Base-by-base conservation (phyloP, 2,113 vertebrate species). In the Cyanistes caeruleus region DNA sequence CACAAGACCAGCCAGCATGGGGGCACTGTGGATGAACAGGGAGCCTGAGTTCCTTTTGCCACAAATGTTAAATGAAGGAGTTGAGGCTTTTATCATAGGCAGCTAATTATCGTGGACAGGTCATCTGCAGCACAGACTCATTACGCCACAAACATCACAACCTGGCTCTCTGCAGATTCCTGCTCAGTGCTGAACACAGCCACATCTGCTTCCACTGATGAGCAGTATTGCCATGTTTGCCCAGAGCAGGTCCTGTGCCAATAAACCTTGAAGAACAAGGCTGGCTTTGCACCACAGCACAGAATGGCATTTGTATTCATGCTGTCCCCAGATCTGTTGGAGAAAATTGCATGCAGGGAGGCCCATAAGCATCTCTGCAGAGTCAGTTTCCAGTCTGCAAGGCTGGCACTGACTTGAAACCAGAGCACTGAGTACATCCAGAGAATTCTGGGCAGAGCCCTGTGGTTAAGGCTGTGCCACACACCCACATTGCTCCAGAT, bases 391-490 rank as follows among this genome's bases (percentile, higher is more conserved):
- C 39, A 23, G 19, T 33, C 77, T 59, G 20, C 31, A 46, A 70
- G 31, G 46, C 31, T 78, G 56, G 27, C 33, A 11, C 30, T 25
- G 41, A 27, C 37, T n/a, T 86, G 48, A 13, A 85, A 41, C 30
- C 3, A 2, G 49, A 83, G 37, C 11, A 35, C 10, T 0, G 0
- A 44, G 6, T 19, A 27, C 22, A 56, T 48, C 24, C 80, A 39
- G 37, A 48, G 19, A 53, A 31, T 35, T 67, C 64, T 22, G 13
- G 22, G 31, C 52, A 84, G 21, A 73, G 24, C 15, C 3, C 1
- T 3, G 1, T 37, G n/a, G 24, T 52, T 64, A 28, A 8, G 33
- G 14, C 30, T 80, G 39, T 44, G 52, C 18, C 4, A 1, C 39
- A 51, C 30, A 31, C 8, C 16, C 28, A 3, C 44, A 55, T 17